These are phyloP conservation scores for Oenanthe oenanthe DNA, from an alignment of 2,113 vertebrate genomes.

Conservation along the genomic window DNA sequence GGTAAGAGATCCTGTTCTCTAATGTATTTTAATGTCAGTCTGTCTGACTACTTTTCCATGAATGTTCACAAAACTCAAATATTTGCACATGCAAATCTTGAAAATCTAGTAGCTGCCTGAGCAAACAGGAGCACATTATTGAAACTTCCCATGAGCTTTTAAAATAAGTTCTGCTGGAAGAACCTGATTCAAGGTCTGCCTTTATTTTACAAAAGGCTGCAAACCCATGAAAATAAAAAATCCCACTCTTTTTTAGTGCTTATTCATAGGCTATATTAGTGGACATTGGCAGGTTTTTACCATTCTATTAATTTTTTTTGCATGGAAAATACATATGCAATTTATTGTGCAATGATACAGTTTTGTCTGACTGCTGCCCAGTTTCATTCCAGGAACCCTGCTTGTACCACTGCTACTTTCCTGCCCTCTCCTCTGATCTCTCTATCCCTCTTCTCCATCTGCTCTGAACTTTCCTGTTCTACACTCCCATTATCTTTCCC, in stretches of 20 bases:
- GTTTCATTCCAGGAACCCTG: neutral
- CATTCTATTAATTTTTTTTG: neutral
- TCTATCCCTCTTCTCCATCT: neutral
- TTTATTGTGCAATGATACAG: neutral
- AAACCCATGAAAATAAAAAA: neutral
- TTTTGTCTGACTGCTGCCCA: neutral
- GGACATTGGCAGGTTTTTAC: neutral
- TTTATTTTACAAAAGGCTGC: neutral
- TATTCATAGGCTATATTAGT: neutral
- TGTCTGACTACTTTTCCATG: neutral
- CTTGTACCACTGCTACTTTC: neutral
- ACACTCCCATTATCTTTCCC: neutral
- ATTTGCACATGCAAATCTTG: neutral
- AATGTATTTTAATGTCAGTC: neutral
- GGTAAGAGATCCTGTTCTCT: neutral
- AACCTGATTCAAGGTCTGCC: neutral
- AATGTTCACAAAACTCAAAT: neutral
- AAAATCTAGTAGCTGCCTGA: neutral
- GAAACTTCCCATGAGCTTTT: neutral
- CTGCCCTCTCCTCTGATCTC: fast-evolving
- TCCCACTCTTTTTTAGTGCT: fast-evolving
- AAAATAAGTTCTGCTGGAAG: neutral
- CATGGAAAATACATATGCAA: neutral
- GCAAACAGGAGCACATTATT: neutral
- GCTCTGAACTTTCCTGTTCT: neutral